Evolutionary conservation across 1,140 invertebrate species (phyloP).

Genomic region (Pomacea maculata): DNA sequence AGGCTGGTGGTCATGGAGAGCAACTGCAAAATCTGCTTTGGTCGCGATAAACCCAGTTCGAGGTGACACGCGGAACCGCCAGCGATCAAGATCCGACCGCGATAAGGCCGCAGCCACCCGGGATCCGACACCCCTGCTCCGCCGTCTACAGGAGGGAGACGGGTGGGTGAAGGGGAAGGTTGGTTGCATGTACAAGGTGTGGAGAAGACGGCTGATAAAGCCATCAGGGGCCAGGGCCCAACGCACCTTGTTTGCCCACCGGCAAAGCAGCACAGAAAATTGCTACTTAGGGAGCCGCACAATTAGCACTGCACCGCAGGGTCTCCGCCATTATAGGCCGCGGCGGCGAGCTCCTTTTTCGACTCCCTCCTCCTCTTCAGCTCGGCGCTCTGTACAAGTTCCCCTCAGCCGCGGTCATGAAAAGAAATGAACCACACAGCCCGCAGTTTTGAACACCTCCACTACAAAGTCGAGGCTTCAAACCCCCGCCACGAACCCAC

Average conservation of each 20-base stretch:
- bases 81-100: constrained; percentile 2
- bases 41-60: neutral
- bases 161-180: too few relatives aligned
- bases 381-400: neutral
- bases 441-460: too few relatives aligned
- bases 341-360: neutral
- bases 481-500: too few relatives aligned
- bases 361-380: neutral
- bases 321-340: neutral
- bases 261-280: constrained; percentile 2
- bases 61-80: neutral
- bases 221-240: neutral
- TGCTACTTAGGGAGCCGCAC: neutral
- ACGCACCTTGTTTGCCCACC: constrained; percentile 4
- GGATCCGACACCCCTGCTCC: neutral
- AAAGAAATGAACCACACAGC: too few relatives aligned
- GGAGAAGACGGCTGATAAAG: too few relatives aligned
- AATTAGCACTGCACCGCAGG: constrained; percentile 1
- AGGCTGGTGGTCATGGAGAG: too few relatives aligned
- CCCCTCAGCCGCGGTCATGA: neutral
- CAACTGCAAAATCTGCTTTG: neutral
- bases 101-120: constrained; percentile 3
- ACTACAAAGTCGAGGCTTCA: too few relatives aligned
- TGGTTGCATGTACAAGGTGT: too few relatives aligned
- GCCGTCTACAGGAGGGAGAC: too few relatives aligned